Base-by-base conservation (phyloP, 2,888 invertebrate genomes). In the Chalcis sispes region DNA sequence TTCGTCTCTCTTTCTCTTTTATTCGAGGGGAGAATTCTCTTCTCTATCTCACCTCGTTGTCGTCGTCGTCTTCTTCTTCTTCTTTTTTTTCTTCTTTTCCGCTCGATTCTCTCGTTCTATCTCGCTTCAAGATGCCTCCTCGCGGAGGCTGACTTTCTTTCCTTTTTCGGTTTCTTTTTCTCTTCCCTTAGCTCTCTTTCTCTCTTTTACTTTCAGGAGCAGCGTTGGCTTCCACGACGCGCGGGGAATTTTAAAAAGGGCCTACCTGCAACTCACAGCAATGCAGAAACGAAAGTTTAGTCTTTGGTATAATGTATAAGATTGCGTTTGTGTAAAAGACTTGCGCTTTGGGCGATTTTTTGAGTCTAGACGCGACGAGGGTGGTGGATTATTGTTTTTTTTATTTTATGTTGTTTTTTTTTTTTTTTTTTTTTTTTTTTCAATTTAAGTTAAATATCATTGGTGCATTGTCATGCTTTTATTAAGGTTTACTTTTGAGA, bases 201-300 rank as follows among this genome's bases (percentile, higher is more conserved):
- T 82, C 82, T 83, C 82, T 61, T 13, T 46, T 0, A 1, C 36
- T 82, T 81, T 85, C 81, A 84, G 83, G 80, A 82, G 80, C n/a
- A n/a, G n/a, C n/a, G n/a, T n/a, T 29, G 71, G 52, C 81, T 81
- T 77, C 80, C 84, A 82, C 81, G 83, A 82, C 82, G 81, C 79
- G 77, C 81, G 79, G 81, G 81, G 81, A 85, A 86, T 85, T 86
- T 83, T 85, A 85, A 85, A 86, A 83, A 85, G 83, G 81, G 79
- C 80, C 80, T 77, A 77, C 73, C 82, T 84, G 79, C 79, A 75
- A 75, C 79, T 75, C 5, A 54, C n/a, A 77, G 73, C 10, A 36
- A 61, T 2, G 23, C 2, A 50, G 3, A 59, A 15, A 32, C 32
- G 5, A 3, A 8, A 46, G 52, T 54, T 36, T 23, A 15, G 48